Evolutionary conservation across 92 coral and sea anemone species (phyloP), one percentile per base, ranked within the genome.

Genomic region (Palythoa grandis): DNA sequence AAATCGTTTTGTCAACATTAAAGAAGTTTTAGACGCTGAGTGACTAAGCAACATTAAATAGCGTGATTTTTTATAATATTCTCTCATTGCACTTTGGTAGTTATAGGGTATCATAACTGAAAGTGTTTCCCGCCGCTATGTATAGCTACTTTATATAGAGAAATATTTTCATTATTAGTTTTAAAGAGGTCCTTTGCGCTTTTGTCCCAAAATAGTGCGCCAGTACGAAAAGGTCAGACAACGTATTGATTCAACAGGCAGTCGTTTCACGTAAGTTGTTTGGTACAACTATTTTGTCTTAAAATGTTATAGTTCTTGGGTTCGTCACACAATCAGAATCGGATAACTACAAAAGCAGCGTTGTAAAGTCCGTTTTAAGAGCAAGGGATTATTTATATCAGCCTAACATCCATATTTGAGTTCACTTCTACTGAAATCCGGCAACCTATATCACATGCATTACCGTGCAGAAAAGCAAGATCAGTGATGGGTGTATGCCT

Each of bases 21-120:
- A 5, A 60, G 12, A 19, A 8, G 66, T 60, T 14, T 60, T 7
- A 60, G 29, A n/a, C 24, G 9, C 22, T 20, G 22, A 63, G 69
- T 63, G 69, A 63, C 69, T 63, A 19, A 63, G 69, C 69, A 63
- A 23, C 23, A 12, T n/a, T 63, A 24, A 63, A 23, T 19, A 63
- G 69, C 22, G 22, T 63, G 69, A 22, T 63, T 23, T 63, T 43
- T 43, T 43, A 43, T 29, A 43, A 58, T 15, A 58, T 0, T 15
- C 65, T n/a, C 69, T 19, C 7, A 63, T 63, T 22, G 22, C 69
- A 19, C 69, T 63, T 63, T 19, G 69, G 22, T 20, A 63, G 22
- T 63, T 20, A 63, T 20, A 63, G 19, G 69, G 23, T 63, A 63
- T 63, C 69, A 63, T 63, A 63, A 63, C 69, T 63, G 69, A 63